phyloP scores from a whole-genome alignment of 2,888 invertebrate species.

The Caenorhabditis japonica region DNA sequence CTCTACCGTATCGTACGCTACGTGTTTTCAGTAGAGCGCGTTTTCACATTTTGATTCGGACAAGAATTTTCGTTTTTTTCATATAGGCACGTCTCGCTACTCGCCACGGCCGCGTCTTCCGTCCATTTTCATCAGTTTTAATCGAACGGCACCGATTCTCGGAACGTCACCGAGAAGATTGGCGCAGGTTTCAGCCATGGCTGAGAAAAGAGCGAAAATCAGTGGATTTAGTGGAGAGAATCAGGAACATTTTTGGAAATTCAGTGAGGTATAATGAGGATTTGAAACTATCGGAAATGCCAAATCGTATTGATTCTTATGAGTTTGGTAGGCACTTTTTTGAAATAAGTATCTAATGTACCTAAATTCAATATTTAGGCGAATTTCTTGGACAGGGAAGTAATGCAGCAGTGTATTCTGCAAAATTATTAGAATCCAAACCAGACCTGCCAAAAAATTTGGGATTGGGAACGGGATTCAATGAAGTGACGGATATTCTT shows the following conservation, averaged over 20 bases:
- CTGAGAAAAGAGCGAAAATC: conserved; percentile 10
- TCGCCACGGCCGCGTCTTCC: conserved; percentile 49
- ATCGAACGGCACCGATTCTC: conserved; percentile 49
- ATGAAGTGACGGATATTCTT: conserved; percentile 39
- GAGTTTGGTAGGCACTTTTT: conserved; percentile 66
- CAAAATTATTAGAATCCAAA: conserved; percentile 29
- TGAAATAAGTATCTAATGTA: not conserved
- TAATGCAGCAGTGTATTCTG: conserved; percentile 74
- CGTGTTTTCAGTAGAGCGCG: too few relatives aligned
- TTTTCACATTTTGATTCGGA: too few relatives aligned
- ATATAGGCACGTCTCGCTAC: conserved; percentile 49
- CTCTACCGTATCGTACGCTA: too few relatives aligned
- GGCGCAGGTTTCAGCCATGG: conserved; percentile 25
- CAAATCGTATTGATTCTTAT: conserved; percentile 67
- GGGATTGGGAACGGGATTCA: conserved; percentile 19
- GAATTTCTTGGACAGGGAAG: conserved; percentile 73
- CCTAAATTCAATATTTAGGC: conserved; percentile 57
- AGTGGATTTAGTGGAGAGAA: conserved; percentile 57
- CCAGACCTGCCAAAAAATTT: not conserved
- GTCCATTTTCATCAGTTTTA: conserved; percentile 59
- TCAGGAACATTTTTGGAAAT: conserved; percentile 60
- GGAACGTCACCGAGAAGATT: conserved; percentile 19
- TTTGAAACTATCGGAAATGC: conserved; percentile 56
- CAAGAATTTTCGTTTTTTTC: too few relatives aligned
- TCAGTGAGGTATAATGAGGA: conserved; percentile 70